These are phyloP conservation scores for Gallinago stenura DNA, from an alignment of 2,797 vertebrate species.

Conservation along the genomic window DNA sequence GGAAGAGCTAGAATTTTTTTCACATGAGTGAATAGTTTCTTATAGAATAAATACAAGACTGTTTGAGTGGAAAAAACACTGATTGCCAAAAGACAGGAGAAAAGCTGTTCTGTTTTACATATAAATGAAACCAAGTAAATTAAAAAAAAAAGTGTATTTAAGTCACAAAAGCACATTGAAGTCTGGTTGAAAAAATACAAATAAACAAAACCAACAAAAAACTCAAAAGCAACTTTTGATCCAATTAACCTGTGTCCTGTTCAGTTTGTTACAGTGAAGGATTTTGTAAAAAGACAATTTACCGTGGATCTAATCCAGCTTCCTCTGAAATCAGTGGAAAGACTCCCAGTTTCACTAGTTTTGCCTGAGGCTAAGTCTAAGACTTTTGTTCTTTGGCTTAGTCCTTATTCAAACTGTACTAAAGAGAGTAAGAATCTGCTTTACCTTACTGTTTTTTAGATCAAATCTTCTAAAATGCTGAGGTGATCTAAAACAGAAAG, in stretches of 20 bases:
- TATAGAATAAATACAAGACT: slow-evolving; percentile 69
- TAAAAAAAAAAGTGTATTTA: not conserved
- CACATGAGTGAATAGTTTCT: slow-evolving; percentile 71
- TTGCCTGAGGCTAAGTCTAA: not conserved
- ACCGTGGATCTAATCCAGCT: not conserved
- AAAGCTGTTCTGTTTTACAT: slow-evolving; percentile 72
- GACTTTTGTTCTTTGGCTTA: not conserved
- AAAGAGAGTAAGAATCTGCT: not conserved
- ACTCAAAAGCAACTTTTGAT: not conserved
- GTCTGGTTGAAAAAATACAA: not conserved
- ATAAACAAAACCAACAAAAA: not conserved
- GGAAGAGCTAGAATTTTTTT: slow-evolving; percentile 69
- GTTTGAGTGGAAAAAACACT: slow-evolving; percentile 67
- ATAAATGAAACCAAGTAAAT: slow-evolving; percentile 65
- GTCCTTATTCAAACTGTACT: not conserved
- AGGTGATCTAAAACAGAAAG: not conserved
- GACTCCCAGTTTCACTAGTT: not conserved
- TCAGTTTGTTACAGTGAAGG: not conserved
- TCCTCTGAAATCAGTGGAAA: not conserved
- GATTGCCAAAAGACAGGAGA: slow-evolving; percentile 65
- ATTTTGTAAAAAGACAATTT: not conserved
- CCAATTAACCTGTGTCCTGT: slow-evolving; percentile 14
- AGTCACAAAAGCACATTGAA: slow-evolving; percentile 36
- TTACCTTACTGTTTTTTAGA: not conserved
- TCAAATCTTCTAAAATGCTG: not conserved